These are phyloP conservation scores for Myripristis jacobus DNA, from an alignment of 2,797 vertebrate genomes.

Conservation along the genomic window DNA sequence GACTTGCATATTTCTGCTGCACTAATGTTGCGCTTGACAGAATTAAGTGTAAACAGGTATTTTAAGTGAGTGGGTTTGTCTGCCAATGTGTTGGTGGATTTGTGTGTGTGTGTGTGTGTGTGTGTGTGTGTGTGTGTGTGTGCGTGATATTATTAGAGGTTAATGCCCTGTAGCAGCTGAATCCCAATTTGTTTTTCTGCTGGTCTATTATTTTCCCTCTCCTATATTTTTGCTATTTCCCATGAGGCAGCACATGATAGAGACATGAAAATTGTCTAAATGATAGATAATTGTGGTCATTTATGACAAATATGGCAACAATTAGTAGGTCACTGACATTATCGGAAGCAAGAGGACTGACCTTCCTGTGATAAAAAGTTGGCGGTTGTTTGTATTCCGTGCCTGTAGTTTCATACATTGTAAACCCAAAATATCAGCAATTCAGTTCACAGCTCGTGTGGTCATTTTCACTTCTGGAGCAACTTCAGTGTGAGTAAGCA, in stretches of 20 bases:
- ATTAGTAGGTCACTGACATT: too few relatives aligned
- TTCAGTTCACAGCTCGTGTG: too few relatives aligned
- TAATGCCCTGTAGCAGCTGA: neutral
- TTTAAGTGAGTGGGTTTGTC: neutral
- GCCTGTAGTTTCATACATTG: too few relatives aligned
- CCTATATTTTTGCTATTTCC: neutral
- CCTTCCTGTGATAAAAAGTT: too few relatives aligned
- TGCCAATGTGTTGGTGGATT: neutral
- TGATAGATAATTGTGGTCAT: too few relatives aligned
- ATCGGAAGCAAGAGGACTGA: too few relatives aligned
- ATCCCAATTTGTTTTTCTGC: neutral
- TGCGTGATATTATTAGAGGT: neutral
- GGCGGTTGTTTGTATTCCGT: too few relatives aligned
- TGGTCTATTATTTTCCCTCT: neutral
- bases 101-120: neutral
- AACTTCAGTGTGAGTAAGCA: too few relatives aligned
- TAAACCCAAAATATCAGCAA: too few relatives aligned
- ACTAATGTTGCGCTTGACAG: slow-evolving; percentile 24
- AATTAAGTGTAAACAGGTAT: slow-evolving; percentile 26
- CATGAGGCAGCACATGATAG: neutral
- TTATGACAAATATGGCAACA: too few relatives aligned
- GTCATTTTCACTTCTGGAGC: too few relatives aligned
- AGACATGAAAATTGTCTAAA: too few relatives aligned
- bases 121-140: neutral
- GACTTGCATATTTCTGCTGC: slow-evolving; percentile 39